These are phyloP conservation scores for Orcinus orca DNA, from an alignment of 2,113 vertebrate genomes.

Conservation along the genomic window DNA sequence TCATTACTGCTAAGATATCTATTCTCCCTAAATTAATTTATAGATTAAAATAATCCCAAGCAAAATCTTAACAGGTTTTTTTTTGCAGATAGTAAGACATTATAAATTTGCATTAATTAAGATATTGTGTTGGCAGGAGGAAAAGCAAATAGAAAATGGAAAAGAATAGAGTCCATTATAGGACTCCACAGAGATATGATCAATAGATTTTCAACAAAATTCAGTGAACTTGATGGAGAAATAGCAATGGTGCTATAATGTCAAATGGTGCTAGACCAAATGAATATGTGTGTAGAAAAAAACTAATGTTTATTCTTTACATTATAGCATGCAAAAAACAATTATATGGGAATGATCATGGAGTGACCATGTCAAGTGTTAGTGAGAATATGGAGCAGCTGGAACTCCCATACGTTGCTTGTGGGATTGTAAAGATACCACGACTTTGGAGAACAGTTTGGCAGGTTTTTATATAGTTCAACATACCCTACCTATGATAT, in stretches of 20 bases:
- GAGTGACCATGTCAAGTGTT: neutral
- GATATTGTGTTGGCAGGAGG: neutral
- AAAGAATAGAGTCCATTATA: neutral
- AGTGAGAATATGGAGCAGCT: neutral
- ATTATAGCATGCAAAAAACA: neutral
- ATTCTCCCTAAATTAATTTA: neutral
- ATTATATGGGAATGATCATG: neutral
- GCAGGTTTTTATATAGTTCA: neutral
- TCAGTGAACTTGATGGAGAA: neutral
- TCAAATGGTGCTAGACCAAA: neutral
- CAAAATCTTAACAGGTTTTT: neutral
- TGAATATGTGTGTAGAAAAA: neutral
- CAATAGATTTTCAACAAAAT: constrained; percentile 34
- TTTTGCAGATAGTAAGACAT: neutral
- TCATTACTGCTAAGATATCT: neutral
- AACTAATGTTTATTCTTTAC: neutral
- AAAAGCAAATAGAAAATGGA: neutral
- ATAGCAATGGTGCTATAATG: neutral
- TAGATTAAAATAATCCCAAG: neutral
- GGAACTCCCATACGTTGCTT: neutral
- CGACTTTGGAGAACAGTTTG: neutral
- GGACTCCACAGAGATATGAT: neutral
- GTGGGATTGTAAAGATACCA: neutral
- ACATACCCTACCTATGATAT: neutral
- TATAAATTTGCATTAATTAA: neutral